phyloP scores from a whole-genome alignment of 2,113 vertebrate genomes.

The Regulus satrapa region DNA sequence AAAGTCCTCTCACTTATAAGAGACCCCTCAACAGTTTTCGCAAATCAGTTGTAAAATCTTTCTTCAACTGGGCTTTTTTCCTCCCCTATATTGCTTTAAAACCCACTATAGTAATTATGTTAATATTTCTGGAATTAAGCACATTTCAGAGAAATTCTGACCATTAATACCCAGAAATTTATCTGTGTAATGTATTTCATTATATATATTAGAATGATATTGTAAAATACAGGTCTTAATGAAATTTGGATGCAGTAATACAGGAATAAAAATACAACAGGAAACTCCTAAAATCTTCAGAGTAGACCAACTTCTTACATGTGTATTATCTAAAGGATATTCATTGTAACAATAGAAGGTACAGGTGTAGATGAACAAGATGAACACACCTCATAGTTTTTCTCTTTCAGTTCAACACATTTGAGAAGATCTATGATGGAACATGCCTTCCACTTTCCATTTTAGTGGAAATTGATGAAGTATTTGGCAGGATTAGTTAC shows the following conservation, averaged over 20 bases:
- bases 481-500: slow-evolving; percentile 8
- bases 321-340: neutral
- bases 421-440: neutral
- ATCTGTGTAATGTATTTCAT: neutral
- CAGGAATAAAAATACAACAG: neutral
- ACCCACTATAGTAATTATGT: neutral
- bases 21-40: neutral
- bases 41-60: neutral
- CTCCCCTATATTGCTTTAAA: neutral
- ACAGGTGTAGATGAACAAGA: neutral
- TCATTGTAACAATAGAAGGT: neutral
- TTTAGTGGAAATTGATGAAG: neutral
- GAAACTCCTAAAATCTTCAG: neutral
- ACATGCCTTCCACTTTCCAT: neutral
- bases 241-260: neutral
- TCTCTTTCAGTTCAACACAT: neutral
- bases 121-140: neutral
- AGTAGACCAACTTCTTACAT: neutral
- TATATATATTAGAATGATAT: neutral
- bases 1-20: neutral
- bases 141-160: neutral
- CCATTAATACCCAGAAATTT: neutral
- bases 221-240: neutral
- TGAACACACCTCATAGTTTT: neutral
- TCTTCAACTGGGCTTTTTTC: neutral